Evolutionary conservation across 2,888 invertebrate genomes (phyloP).

Genomic region (Brenthis ino): DNA sequence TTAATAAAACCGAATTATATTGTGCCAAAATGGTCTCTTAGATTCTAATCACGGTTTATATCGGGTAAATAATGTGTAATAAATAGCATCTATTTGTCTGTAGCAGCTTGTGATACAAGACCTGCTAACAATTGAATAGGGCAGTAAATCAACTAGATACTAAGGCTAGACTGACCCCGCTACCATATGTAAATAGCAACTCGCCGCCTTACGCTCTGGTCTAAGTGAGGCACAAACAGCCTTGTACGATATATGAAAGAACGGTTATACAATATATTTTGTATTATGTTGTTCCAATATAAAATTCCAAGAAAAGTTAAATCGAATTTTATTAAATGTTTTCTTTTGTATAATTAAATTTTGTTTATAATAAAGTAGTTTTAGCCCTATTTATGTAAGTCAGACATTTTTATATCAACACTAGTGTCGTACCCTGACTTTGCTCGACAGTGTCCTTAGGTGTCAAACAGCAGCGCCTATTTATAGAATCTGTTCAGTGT

Average conservation of each 20-base stretch:
- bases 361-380: too few species aligned
- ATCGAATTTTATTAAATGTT: too few species aligned
- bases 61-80: conserved; percentile 21
- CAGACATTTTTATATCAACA: too few species aligned
- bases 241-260: conserved; percentile 5
- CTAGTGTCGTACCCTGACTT: too few species aligned
- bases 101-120: conserved; percentile 76
- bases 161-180: conserved; percentile 64
- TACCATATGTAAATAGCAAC: conserved; percentile 67
- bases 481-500: too few species aligned
- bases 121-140: conserved; percentile 76
- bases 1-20: not conserved
- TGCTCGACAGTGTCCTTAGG: too few species aligned
- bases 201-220: conserved; percentile 52
- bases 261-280: not conserved
- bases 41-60: conserved; percentile 2
- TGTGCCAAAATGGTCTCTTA: not conserved
- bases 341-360: too few species aligned
- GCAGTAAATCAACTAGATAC: conserved; percentile 76
- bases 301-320: not conserved
- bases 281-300: not conserved
- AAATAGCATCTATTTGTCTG: conserved; percentile 59
- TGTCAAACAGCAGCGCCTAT: too few species aligned
- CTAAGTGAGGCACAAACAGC: conserved; percentile 23
- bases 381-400: too few species aligned